phyloP scores from a whole-genome alignment of 1,140 invertebrate genomes.

The Doryteuthis pealeii region DNA sequence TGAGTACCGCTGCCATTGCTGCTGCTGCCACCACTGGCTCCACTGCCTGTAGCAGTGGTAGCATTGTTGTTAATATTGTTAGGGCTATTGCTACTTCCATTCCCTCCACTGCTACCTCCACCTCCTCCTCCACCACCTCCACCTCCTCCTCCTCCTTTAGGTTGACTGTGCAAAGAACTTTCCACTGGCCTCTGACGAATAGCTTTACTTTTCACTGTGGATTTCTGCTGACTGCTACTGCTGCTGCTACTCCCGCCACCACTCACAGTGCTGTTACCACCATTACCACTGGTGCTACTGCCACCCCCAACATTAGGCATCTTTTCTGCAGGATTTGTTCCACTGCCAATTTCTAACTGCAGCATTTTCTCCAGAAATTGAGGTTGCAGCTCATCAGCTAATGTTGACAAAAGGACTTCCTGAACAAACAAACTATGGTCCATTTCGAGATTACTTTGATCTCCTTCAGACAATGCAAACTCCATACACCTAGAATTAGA shows the following conservation, averaged over 20 bases:
- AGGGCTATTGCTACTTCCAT: neutral
- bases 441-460: conserved; percentile 66
- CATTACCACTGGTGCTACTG: conserved; percentile 3
- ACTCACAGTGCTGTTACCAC: neutral
- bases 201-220: conserved; percentile 19
- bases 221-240: conserved; percentile 10
- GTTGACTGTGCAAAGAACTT: conserved; percentile 22
- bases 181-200: conserved; percentile 14
- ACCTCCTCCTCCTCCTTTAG: conserved; percentile 18
- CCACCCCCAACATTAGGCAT: conserved; percentile 12
- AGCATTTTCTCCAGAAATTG: conserved; percentile 6
- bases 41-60: neutral
- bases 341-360: conserved; percentile 21
- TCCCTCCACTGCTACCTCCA: conserved; percentile 25
- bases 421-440: conserved; percentile 72
- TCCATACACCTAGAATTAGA: conserved; percentile 66
- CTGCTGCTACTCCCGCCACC: conserved; percentile 17
- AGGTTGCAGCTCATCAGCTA: conserved; percentile 60
- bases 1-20: conserved; percentile 19
- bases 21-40: conserved; percentile 15
- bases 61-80: neutral
- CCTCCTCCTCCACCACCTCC: conserved; percentile 18
- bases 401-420: conserved; percentile 69
- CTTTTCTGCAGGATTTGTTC: conserved; percentile 17
- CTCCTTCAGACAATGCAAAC: conserved; percentile 64